Conservation (phyloP, 2,797 vertebrate species). For the Octomys mimax region DNA sequence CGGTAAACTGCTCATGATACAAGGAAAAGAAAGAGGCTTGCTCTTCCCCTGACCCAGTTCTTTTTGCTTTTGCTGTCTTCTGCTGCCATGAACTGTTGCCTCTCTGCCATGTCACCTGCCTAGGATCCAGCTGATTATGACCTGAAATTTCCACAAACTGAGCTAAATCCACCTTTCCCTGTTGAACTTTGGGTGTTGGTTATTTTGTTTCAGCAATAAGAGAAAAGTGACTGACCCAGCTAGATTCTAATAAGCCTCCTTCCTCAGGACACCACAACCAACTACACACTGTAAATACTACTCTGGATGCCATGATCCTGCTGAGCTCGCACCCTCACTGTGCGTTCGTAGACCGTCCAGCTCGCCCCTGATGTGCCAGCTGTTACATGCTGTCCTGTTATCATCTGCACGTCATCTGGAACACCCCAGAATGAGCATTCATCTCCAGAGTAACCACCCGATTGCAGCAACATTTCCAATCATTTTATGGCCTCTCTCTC, state of each 20-base stretch:
- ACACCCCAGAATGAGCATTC: too few relatives aligned
- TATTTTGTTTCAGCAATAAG: too few relatives aligned
- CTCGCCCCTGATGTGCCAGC: not conserved
- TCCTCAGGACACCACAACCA: not conserved
- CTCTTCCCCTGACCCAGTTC: not conserved
- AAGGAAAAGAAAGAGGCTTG: not conserved
- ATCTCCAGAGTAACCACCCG: not conserved
- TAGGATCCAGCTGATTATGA: not conserved
- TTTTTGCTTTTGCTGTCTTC: not conserved
- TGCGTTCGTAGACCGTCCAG: rapidly evolving
- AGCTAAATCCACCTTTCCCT: not conserved
- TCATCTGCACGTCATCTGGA: not conserved
- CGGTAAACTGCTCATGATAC: not conserved
- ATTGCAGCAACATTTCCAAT: too few relatives aligned
- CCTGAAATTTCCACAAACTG: not conserved
- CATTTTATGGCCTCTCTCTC: too few relatives aligned
- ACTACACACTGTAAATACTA: not conserved
- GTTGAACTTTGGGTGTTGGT: not conserved
- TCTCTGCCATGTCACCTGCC: not conserved
- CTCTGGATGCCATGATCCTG: too few relatives aligned
- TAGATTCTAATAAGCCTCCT: not conserved
- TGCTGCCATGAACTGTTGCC: not conserved
- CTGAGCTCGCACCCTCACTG: not conserved
- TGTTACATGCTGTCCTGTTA: not conserved
- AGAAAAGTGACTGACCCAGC: too few relatives aligned